A percentile compares a stretch with the other conserved stretches of the same genome.
Evolutionary conservation across 2,113 vertebrate species (phyloP).

Genomic region (Varanus salvator): DNA sequence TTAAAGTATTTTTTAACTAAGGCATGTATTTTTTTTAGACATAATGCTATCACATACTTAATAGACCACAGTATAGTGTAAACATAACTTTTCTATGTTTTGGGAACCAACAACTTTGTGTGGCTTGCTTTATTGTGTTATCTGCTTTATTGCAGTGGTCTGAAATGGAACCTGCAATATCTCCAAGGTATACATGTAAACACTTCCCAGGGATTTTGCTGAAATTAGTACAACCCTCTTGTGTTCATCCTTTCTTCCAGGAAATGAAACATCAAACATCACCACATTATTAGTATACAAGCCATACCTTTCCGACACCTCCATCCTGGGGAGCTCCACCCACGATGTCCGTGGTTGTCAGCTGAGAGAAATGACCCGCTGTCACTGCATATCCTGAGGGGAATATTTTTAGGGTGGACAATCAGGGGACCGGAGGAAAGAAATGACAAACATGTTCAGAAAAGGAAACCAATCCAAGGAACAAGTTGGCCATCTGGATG

Average conservation of each 20-base stretch:
- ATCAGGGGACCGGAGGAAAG: not conserved
- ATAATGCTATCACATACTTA: no score
- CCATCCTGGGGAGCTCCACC: slow-evolving; percentile 96
- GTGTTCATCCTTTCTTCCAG: not conserved
- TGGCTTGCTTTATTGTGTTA: no score
- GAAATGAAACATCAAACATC: not conserved
- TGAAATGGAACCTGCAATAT: no score
- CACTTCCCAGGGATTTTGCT: not conserved
- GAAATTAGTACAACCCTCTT: slow-evolving; percentile 25
- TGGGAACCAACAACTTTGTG: no score
- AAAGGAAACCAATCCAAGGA: slow-evolving; percentile 19
- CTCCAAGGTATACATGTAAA: not conserved
- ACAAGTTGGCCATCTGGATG: slow-evolving; percentile 41
- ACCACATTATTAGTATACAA: not conserved
- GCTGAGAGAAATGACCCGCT: slow-evolving; percentile 93
- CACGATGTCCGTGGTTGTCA: slow-evolving; percentile 85
- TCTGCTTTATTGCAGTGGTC: no score
- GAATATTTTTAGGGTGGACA: slow-evolving; percentile 1
- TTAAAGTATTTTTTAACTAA: no score
- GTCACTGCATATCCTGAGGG: slow-evolving; percentile 91
- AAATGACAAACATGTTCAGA: not conserved
- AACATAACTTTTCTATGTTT: no score
- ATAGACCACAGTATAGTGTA: no score
- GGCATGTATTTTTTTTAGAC: no score
- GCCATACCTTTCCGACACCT: slow-evolving; percentile 89